A percentile compares a stretch with the other conserved stretches of the same genome.
These are phyloP conservation scores for Drosophila mayri DNA, from an alignment of 1,140 invertebrate species.

Conservation along the genomic window DNA sequence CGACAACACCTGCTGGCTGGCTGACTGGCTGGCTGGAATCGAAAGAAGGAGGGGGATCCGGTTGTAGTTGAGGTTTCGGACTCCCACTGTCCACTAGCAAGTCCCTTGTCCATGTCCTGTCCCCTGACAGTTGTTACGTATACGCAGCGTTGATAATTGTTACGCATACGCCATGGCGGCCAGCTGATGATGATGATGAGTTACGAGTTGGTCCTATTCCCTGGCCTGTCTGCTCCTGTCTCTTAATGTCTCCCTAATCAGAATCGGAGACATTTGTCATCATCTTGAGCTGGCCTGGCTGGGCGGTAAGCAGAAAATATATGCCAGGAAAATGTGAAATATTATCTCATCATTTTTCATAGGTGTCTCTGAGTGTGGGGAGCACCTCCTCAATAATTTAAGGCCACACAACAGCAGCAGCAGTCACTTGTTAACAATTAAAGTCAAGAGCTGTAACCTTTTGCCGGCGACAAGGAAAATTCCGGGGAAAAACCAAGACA, in stretches of 20 bases:
- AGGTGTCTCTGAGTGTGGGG: conserved; percentile 19
- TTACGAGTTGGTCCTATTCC: conserved; percentile 3
- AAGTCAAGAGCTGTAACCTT: conserved; percentile 80
- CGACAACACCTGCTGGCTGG: conserved; percentile 36
- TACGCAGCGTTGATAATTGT: conserved; percentile 55
- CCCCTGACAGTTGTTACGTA: conserved; percentile 57
- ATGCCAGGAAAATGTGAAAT: conserved; percentile 50
- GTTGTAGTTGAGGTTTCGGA: conserved; percentile 1
- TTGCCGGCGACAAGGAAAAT: conserved; percentile 32
- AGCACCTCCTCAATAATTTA: conserved; percentile 64
- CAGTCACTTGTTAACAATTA: conserved; percentile 82
- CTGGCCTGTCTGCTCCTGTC: conserved; percentile 4
- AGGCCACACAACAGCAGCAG: conserved; percentile 44
- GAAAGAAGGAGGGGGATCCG: not conserved
- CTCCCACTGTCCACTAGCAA: conserved; percentile 2
- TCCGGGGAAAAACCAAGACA: not conserved
- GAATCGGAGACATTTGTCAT: conserved; percentile 46
- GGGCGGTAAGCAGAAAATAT: conserved; percentile 51
- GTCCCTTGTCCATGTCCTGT: not conserved
- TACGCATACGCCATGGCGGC: conserved; percentile 63
- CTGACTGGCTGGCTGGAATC: conserved; percentile 34
- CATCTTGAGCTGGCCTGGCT: conserved; percentile 1
- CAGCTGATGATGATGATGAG: conserved; percentile 50
- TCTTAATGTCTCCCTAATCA: conserved; percentile 35
- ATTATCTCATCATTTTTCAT: conserved; percentile 65